Base-by-base conservation (phyloP, 2,797 vertebrate species). In the Botia almorhae region DNA sequence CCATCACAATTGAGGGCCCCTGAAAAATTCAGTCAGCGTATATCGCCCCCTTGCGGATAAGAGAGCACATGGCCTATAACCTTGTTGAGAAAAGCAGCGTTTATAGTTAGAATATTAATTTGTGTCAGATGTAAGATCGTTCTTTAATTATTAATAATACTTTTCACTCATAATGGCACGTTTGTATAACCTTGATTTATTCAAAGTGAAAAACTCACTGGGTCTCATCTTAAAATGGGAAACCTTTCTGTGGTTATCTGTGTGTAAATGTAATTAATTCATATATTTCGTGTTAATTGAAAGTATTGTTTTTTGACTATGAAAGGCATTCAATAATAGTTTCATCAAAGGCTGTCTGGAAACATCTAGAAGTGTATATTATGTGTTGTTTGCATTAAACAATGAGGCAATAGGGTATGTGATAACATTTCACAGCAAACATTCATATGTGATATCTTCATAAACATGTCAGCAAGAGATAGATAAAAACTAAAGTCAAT, bases 401-500 rank as follows among this genome's bases (percentile, higher is more conserved):
- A 48, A 1, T 29, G 7, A 55, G 23, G 17, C 65, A 69, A 21
- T 2, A 4, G 39, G 26, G 39, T 7, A 3, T 33, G 12, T 60
- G 16, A 69, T 50, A 26, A 53, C 29, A 67, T 48, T 21, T 55
- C 23, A 78, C 7, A n/a, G 4, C 13, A 29, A 14, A 19, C 16
- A n/a, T 69, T 69, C 11, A 51, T 7, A 8, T 50, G 63, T 0
- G n/a, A 21, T 76, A 65, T 72, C 74, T 65, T 60, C 23, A 65
- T 51, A 71, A 29, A 55, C 26, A 1, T 19, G 74, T 64, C 58
- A 69, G 36, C 6, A n/a, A 10, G 10, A 11, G 39, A 81, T 21
- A 58, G 68, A 67, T 58, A 82, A 7, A 7, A 70, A 39, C 63
- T 43, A 8, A 71, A 63, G 65, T 68, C 2, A 55, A 76, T 68